Base-by-base conservation (phyloP, 2,888 invertebrate species). In the Tinea semifulvella region DNA sequence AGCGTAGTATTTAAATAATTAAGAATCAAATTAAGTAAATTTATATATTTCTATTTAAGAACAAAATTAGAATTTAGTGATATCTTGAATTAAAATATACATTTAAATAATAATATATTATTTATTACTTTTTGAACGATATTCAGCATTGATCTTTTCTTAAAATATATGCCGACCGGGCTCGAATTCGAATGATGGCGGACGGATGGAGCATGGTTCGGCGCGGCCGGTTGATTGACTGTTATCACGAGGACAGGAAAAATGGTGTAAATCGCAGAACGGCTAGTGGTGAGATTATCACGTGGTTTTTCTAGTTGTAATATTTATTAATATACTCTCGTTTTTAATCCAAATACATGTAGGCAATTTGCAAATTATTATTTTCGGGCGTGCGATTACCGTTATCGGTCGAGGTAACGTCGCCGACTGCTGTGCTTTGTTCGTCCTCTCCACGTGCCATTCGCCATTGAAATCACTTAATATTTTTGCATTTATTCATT, bases 391-490 rank as follows among this genome's bases (percentile, higher is more conserved):
- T 36, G 36, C 36, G 36, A 36, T 36, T 36, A 36, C 36, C 36
- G 59, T 61, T 60, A 65, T 61, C 64, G 63, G 56, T 60, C 55
- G 27, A 42, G 53, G 56, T 57, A 52, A 56, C 56, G 58, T 47
- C 55, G 58, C 56, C 61, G 58, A 54, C 62, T 60, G 63, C 57
- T 65, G 65, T 68, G 79, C 79, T 81, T 81, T 80, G 80, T 81
- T 79, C 79, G 62, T 56, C 62, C 66, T 68, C 70, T 80, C 80
- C 81, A 81, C 81, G 81, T 81, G 81, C 80, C 75, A 40, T 66
- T 72, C 76, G 22, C 44, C 25, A 31, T 47, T 35, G 13, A 17
- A 77, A 75, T 76, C 74, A 76, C 76, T 77, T 72, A 62, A 52
- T 53, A 50, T 55, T 47, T 48, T 55, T 57, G 55, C 54, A 50